phyloP scores from a whole-genome alignment of 2,797 vertebrate species.

The Hydrolagus colliei region DNA sequence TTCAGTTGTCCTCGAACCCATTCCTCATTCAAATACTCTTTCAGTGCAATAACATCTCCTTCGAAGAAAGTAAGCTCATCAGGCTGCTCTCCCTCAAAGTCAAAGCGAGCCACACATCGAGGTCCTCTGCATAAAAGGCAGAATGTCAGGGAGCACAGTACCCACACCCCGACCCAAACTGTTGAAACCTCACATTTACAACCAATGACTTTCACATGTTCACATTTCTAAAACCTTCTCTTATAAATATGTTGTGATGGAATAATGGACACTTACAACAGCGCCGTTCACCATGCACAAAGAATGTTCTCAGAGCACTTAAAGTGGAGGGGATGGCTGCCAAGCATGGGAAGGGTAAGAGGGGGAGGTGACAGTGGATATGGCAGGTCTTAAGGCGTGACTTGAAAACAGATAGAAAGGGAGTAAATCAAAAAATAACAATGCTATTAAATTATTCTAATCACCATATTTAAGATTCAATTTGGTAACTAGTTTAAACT shows the following conservation, averaged over 20 bases:
- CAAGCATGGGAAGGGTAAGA: no score
- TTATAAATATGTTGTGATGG: no score
- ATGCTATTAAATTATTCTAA: neutral
- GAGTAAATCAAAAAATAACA: neutral
- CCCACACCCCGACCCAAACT: neutral
- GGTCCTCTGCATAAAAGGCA: constrained; percentile 60
- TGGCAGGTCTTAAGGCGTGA: neutral
- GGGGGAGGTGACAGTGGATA: no score
- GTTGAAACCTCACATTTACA: neutral
- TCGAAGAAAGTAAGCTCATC: constrained; percentile 84
- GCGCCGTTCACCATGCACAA: no score
- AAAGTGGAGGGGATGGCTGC: no score
- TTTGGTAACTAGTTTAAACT: no score
- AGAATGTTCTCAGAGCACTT: no score
- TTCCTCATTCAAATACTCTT: constrained; percentile 74
- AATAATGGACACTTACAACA: neutral
- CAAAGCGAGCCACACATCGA: constrained; percentile 77
- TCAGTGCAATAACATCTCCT: constrained; percentile 78
- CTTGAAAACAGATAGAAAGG: neutral
- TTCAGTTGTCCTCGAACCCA: constrained; percentile 79
- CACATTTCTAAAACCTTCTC: neutral
- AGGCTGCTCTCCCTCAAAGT: constrained; percentile 78
- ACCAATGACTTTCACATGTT: neutral
- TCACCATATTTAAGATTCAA: neutral
- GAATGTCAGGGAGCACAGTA: neutral